phyloP scores from a whole-genome alignment of 1,140 invertebrate species.

The Drosophila malerkotliana region DNA sequence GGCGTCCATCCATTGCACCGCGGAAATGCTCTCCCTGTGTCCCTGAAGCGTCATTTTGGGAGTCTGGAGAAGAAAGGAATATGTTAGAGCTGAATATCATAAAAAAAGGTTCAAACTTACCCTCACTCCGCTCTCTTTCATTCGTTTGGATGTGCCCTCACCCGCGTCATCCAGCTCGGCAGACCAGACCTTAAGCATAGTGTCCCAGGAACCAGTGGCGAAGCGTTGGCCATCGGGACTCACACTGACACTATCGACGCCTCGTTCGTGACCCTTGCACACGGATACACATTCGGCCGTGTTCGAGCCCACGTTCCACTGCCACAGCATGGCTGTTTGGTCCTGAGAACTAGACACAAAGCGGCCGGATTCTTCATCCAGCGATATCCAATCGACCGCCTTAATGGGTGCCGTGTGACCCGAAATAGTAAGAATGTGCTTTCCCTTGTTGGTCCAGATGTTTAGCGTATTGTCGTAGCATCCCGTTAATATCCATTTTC shows the following conservation, averaged over 20 bases:
- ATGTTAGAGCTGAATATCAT: background rate
- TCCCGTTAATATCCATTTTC: slow-evolving; percentile 95
- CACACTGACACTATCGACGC: slow-evolving; percentile 93
- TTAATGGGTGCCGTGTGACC: slow-evolving; percentile 95
- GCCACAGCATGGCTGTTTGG: slow-evolving; percentile 95
- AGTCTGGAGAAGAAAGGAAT: slow-evolving; percentile 85
- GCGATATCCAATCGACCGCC: slow-evolving; percentile 93
- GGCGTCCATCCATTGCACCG: slow-evolving; percentile 92
- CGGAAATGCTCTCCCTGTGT: slow-evolving; percentile 95
- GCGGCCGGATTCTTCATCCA: slow-evolving; percentile 86
- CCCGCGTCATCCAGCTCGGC: slow-evolving; percentile 85
- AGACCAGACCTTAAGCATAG: slow-evolving; percentile 91
- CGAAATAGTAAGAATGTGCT: slow-evolving; percentile 92
- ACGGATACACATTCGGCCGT: slow-evolving; percentile 91
- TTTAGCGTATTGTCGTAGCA: slow-evolving; percentile 97
- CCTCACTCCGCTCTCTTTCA: slow-evolving; percentile 85
- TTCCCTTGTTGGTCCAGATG: slow-evolving; percentile 94
- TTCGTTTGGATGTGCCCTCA: slow-evolving; percentile 64
- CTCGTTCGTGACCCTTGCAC: slow-evolving; percentile 94
- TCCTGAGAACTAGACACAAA: slow-evolving; percentile 97
- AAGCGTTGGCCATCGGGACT: slow-evolving; percentile 88
- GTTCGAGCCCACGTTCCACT: slow-evolving; percentile 91
- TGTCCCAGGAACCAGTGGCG: slow-evolving; percentile 97
- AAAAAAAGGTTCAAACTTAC: slow-evolving; percentile 62
- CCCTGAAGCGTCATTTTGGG: slow-evolving; percentile 95